Percentiles rank a stretch among this genome's conserved stretches.
Conservation (phyloP, 2,888 invertebrate genomes). For the Unio delphinus region DNA sequence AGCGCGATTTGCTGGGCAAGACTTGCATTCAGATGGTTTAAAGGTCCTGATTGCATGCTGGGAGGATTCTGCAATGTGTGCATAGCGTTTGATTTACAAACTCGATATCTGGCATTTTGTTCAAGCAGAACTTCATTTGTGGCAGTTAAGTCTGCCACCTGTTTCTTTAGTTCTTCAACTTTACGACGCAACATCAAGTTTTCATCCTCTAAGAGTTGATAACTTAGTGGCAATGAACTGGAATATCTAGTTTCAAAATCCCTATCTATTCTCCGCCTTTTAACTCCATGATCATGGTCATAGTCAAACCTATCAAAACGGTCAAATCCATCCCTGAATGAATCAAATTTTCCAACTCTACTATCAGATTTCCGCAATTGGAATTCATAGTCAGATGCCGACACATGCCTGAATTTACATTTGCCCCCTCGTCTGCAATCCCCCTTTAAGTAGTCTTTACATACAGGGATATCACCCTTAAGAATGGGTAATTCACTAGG, state of each 20-base stretch:
- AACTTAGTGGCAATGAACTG: slow-evolving; percentile 50
- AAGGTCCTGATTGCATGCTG: slow-evolving; percentile 34
- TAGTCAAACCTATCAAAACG: slow-evolving; percentile 52
- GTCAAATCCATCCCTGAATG: slow-evolving; percentile 41
- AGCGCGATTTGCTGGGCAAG: slow-evolving; percentile 70
- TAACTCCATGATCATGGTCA: slow-evolving; percentile 39
- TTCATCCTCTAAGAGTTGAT: slow-evolving; percentile 77
- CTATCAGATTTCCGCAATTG: slow-evolving; percentile 47
- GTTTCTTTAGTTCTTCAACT: slow-evolving; percentile 81
- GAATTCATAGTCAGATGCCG: slow-evolving; percentile 43
- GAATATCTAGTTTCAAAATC: slow-evolving; percentile 47
- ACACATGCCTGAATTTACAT: slow-evolving; percentile 74
- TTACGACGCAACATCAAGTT: slow-evolving; percentile 79
- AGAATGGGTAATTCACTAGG: slow-evolving; percentile 53
- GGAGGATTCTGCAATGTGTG: slow-evolving; percentile 45
- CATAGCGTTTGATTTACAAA: slow-evolving; percentile 57
- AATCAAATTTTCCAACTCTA: slow-evolving; percentile 28
- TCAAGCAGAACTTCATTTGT: slow-evolving; percentile 85
- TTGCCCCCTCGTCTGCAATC: slow-evolving; percentile 75
- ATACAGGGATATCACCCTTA: slow-evolving; percentile 73
- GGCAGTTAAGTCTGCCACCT: slow-evolving; percentile 81
- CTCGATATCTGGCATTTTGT: slow-evolving; percentile 82
- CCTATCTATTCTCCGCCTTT: slow-evolving; percentile 54
- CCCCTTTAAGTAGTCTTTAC: slow-evolving; percentile 78
- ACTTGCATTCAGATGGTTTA: slow-evolving; percentile 52